phyloP scores from a whole-genome alignment of 2,797 vertebrate genomes.

The Halcyon badia region DNA sequence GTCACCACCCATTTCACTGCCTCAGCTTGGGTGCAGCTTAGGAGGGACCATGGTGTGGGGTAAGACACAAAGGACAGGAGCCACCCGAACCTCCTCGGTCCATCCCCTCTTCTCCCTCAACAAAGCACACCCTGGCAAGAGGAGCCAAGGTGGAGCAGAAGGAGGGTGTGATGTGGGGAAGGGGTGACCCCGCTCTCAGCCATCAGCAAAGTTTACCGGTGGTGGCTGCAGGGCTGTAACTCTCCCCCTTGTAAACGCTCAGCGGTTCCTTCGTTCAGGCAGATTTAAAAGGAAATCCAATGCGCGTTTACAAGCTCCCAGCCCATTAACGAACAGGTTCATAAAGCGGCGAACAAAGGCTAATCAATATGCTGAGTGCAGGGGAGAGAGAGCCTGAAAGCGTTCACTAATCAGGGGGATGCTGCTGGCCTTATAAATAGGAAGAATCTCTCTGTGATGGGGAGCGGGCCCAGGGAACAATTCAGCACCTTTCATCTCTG shows the following conservation, averaged over 20 bases:
- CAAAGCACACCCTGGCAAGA: background rate
- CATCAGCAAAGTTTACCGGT: background rate
- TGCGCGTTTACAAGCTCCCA: slow-evolving; percentile 56
- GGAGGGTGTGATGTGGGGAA: background rate
- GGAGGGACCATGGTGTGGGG: background rate
- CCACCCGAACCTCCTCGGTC: background rate
- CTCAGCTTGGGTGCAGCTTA: background rate
- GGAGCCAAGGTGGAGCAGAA: accelerated
- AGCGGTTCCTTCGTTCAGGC: background rate
- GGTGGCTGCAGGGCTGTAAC: background rate
- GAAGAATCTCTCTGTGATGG: background rate
- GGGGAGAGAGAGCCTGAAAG: slow-evolving; percentile 49
- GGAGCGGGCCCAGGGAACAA: background rate
- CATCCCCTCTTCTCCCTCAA: background rate
- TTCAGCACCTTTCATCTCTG: slow-evolving; percentile 40
- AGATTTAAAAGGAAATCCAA: slow-evolving; percentile 63
- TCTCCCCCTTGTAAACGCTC: slow-evolving; percentile 2
- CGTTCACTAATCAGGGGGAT: slow-evolving; percentile 25
- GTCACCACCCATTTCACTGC: background rate
- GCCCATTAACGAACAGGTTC: slow-evolving; percentile 60
- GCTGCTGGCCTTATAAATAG: background rate
- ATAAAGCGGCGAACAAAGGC: slow-evolving; percentile 63
- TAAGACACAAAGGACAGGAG: background rate
- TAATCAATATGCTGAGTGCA: slow-evolving; percentile 70
- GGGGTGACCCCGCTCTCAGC: background rate